Base-by-base conservation (phyloP, 1,140 invertebrate species). In the Arctopsyche grandis region DNA sequence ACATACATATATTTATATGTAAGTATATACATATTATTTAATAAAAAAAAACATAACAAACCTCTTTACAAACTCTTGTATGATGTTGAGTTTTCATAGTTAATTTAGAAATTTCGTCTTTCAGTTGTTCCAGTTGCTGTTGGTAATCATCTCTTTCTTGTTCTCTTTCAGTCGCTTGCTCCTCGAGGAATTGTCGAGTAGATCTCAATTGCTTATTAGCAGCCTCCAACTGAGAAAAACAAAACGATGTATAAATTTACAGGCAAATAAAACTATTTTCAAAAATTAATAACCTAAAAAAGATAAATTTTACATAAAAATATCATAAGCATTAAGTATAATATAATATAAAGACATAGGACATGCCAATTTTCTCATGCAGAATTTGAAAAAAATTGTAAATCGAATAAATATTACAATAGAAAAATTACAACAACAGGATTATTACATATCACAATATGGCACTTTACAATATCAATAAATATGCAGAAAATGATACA, bases 91-190 rank as follows among this genome's bases (percentile, higher is more conserved):
- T 87, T 63, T 93, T 90, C 48, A 90, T 90, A 76, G 92, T 90
- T 69, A 92, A 90, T 73, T 93, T 91, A 73, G 87, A 87, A 52
- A 94, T 84, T 52, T 92, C 90, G 22, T 91, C 90, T 81, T 91
- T 89, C 9, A 94, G 85, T 7, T 86, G 84, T 43, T 88, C 85
- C 14, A 94, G 90, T 82, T 92, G 89, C 80, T 88, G 90, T 69
- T 91, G 89, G 79, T 92, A 93, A 82, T 95, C 94, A 85, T 95
- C 94, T 22, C 94, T 89, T 86, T 95, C 94, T 73, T 88, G 87
- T 87, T 95, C 94, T 38, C 94, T 89, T 84, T 96, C 94, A 44
- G 85, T 86, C 22, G 94, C 93, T 86, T 95, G 94, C 84, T 95
- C 94, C 83, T 95, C 94, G 77, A 95, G 88, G 87, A 95, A 95